Evolutionary conservation across 2,113 vertebrate genomes (phyloP).

Genomic region (Carassius auratus): DNA sequence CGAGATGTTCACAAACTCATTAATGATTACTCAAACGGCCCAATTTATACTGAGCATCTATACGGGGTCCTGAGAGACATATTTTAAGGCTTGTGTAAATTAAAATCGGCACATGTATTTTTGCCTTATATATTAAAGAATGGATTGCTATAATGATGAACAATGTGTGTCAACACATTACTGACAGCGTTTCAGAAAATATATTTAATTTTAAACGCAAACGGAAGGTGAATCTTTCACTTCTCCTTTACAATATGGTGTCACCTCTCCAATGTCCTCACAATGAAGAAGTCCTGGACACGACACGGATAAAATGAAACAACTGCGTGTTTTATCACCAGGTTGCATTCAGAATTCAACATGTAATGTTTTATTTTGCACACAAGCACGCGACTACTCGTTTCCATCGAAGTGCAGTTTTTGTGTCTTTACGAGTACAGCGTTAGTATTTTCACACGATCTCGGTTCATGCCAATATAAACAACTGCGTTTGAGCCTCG

Average conservation of each 20-base stretch:
- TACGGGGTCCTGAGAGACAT: not conserved
- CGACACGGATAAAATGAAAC: constrained; percentile 22
- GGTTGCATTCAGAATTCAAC: not conserved
- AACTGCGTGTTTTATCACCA: constrained; percentile 11
- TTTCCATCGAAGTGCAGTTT: not conserved
- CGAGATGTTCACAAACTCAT: constrained; percentile 70
- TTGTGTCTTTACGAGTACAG: not conserved
- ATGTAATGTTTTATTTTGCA: not conserved
- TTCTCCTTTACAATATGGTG: constrained; percentile 28
- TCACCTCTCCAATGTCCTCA: constrained; percentile 34
- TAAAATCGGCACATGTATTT: not conserved
- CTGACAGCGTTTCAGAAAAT: not conserved
- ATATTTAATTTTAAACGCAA: not conserved
- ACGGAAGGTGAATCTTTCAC: constrained; percentile 1
- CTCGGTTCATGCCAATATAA: not conserved
- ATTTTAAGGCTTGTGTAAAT: not conserved
- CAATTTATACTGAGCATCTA: not conserved
- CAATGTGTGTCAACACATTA: not conserved
- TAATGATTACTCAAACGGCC: constrained; percentile 67
- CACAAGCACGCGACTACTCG: not conserved
- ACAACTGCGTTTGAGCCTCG: not conserved
- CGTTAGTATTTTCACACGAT: not conserved
- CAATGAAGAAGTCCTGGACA: not conserved
- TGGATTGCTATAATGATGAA: not conserved
- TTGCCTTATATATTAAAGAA: not conserved